phyloP scores from a whole-genome alignment of 2,888 invertebrate species.

The Nephrotoma guestfalica region DNA sequence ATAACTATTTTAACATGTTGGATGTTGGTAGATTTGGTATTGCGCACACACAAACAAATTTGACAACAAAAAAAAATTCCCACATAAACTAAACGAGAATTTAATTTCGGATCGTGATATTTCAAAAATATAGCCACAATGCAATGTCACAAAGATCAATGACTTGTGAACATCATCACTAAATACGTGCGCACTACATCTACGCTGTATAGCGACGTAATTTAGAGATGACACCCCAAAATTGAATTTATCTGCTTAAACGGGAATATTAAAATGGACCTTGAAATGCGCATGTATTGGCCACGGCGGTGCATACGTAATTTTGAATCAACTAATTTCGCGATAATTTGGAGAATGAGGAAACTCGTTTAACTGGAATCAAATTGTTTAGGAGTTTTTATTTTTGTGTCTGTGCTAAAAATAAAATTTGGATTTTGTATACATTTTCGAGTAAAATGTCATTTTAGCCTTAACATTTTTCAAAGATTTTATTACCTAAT shows the following conservation, averaged over 20 bases:
- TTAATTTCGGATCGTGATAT: background rate
- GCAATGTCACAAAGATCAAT: background rate
- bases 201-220: background rate
- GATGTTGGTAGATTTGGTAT: too few relatives aligned
- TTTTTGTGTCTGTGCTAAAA: background rate
- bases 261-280: too few relatives aligned
- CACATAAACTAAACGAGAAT: background rate
- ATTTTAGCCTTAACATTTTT: background rate
- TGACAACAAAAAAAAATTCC: background rate
- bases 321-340: too few relatives aligned
- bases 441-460: too few relatives aligned
- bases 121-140: background rate
- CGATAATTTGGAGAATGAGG: background rate
- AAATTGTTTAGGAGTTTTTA: background rate
- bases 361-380: background rate
- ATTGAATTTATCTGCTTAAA: too few relatives aligned
- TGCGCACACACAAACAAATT: too few relatives aligned
- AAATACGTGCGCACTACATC: background rate
- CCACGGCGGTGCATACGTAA: too few relatives aligned
- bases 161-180: background rate
- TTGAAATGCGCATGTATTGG: too few relatives aligned
- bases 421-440: too few relatives aligned
- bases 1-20: background rate
- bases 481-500: background rate
- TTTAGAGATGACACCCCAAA: background rate